Conservation (phyloP, 2,797 vertebrate genomes). For the Hylomyscus alleni region DNA sequence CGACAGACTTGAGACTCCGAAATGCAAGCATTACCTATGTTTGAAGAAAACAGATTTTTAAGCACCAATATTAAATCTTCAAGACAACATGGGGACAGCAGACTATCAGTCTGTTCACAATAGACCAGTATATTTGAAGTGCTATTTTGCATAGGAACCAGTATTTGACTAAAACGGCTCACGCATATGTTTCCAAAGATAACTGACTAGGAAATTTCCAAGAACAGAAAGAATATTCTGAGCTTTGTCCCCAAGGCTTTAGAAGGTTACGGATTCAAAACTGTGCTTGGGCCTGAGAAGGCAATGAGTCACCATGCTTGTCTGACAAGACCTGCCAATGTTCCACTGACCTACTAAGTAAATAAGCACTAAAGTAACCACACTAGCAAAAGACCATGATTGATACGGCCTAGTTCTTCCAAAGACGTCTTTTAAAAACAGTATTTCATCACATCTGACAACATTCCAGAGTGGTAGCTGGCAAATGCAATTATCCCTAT, state of each 20-base stretch:
- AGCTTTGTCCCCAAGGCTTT: constrained; percentile 28
- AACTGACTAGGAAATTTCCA: constrained; percentile 37
- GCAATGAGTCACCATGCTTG: constrained; percentile 18
- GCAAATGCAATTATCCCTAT: constrained; percentile 52
- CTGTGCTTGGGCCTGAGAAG: constrained; percentile 17
- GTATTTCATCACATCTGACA: constrained; percentile 66
- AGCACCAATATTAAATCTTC: background rate
- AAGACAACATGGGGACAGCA: background rate
- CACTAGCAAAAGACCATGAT: background rate
- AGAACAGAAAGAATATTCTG: constrained; percentile 5
- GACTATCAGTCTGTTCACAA: constrained; percentile 3
- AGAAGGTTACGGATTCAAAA: constrained; percentile 45
- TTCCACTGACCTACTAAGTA: constrained; percentile 36
- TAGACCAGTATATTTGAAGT: background rate
- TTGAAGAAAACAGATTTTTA: constrained; percentile 29
- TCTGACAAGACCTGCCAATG: constrained; percentile 28
- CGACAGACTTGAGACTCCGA: background rate
- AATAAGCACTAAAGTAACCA: constrained; percentile 25
- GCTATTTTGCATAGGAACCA: background rate
- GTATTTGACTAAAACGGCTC: background rate
- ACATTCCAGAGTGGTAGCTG: constrained; percentile 35
- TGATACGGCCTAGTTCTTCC: constrained; percentile 28
- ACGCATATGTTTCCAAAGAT: background rate
- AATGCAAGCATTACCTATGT: background rate
- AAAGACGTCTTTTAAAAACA: constrained; percentile 67